Evolutionary conservation across 1,140 invertebrate genomes (phyloP).

Genomic region (Antheraea mylitta): DNA sequence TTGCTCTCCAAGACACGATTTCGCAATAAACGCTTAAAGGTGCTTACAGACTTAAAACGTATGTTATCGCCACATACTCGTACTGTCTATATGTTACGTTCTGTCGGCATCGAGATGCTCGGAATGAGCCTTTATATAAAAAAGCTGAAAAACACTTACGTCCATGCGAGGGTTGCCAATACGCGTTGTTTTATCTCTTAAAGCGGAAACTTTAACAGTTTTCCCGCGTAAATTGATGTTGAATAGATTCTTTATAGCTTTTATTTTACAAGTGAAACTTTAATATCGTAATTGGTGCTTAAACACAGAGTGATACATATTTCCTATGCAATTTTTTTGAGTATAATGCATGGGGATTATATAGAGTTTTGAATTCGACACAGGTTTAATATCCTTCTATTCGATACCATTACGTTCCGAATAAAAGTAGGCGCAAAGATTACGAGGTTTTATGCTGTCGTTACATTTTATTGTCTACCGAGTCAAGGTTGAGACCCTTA

Average conservation of each 20-base stretch:
- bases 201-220: too few relatives aligned
- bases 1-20: conserved; percentile 34
- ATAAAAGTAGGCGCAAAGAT: background rate
- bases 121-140: background rate
- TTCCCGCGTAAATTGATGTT: too few relatives aligned
- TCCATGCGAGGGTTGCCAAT: too few relatives aligned
- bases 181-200: too few relatives aligned
- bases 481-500: background rate
- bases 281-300: too few relatives aligned
- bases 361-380: background rate
- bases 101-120: background rate
- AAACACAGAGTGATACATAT: too few relatives aligned
- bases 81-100: background rate
- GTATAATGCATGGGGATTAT: background rate
- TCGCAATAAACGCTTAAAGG: conserved; percentile 32
- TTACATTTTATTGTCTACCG: background rate
- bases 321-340: too few relatives aligned
- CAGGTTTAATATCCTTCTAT: background rate
- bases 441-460: background rate
- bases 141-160: background rate
- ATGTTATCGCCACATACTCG: background rate
- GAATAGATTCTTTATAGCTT: too few relatives aligned
- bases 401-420: background rate
- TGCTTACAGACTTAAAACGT: background rate
- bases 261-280: too few relatives aligned